Base-by-base conservation (phyloP, 1,140 invertebrate species). In the Geopemphigus sp. region DNA sequence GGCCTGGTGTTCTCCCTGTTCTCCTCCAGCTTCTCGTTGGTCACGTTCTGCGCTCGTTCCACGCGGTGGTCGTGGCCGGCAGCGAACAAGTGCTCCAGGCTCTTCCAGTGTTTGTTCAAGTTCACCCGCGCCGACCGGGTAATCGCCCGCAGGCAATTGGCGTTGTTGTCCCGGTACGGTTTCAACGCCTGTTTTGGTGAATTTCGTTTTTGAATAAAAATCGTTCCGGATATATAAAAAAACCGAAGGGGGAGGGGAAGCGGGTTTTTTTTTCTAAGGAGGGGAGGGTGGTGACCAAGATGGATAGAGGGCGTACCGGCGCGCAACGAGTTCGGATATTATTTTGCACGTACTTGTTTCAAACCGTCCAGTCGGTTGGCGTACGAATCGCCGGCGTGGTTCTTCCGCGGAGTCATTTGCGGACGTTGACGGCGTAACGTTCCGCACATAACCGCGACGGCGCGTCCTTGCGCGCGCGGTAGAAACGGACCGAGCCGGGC, bases 51-150 rank as follows among this genome's bases (percentile, higher is more conserved):
- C 39, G 57, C 74, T 8, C 74, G 74, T 50, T 63, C 57, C 32
- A 29, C 29, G 57, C 53, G 70, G 11, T 19, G n/a, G 39, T 50
- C 39, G 74, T 63, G 32, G 0, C 57, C 56, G 22, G 74, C 39
- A 22, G 45, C 45, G 39, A 61, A 76, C 54, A 76, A 8, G 15
- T 59, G 26, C 56, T 78, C 74, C 74, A 78, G 74, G 24, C 74
- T 78, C 74, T 78, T 78, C 74, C 74, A 78, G 24, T 61, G 74
- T 39, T 50, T 47, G 74, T 78, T 78, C n/a, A 78, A 22, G 56
- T 78, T 78, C 74, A 78, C 74, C 17, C 74, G 45, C 39, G 74
- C 74, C 56, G 74, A 61, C 39, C 39, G 17, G 45, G 74, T 61
- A 39, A 63, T 50, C 2, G 26, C 8, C 45, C 74, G 74, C 74